Conservation (phyloP, 2,113 vertebrate genomes). For the Brachyistius frenatus region DNA sequence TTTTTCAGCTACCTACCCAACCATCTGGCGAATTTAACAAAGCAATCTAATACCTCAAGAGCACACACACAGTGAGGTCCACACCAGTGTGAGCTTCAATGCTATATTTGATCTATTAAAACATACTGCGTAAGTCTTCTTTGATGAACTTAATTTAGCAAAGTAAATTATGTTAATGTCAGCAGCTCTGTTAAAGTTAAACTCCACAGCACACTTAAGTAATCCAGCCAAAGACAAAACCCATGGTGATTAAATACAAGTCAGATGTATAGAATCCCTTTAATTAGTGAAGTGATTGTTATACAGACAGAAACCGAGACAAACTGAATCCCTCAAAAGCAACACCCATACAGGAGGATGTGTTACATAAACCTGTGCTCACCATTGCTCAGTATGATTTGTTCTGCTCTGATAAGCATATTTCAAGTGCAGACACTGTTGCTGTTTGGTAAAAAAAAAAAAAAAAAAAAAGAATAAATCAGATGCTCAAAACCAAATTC, state of each 20-base stretch:
- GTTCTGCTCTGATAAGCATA: constrained; percentile 24
- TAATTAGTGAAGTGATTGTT: background rate
- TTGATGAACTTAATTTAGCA: background rate
- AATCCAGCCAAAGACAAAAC: background rate
- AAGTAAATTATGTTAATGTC: background rate
- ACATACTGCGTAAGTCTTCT: background rate
- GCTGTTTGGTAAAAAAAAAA: constrained; percentile 3
- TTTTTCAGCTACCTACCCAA: background rate
- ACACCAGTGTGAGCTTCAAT: background rate
- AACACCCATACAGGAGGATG: background rate
- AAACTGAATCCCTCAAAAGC: background rate
- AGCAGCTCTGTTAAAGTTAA: background rate
- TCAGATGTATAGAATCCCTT: background rate
- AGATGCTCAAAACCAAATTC: constrained; percentile 9
- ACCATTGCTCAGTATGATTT: constrained; percentile 11
- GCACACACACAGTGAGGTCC: background rate
- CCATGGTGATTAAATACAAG: too few relatives aligned
- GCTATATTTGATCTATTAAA: background rate
- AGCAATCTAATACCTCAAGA: background rate
- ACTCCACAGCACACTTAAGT: background rate
- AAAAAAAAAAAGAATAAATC: constrained; percentile 1
- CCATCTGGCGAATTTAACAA: background rate
- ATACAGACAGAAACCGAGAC: too few relatives aligned
- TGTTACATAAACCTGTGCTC: constrained; percentile 13
- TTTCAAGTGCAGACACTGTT: constrained; percentile 3